Evolutionary conservation across 2,113 vertebrate genomes (phyloP).

Genomic region (Indicator maculatus): DNA sequence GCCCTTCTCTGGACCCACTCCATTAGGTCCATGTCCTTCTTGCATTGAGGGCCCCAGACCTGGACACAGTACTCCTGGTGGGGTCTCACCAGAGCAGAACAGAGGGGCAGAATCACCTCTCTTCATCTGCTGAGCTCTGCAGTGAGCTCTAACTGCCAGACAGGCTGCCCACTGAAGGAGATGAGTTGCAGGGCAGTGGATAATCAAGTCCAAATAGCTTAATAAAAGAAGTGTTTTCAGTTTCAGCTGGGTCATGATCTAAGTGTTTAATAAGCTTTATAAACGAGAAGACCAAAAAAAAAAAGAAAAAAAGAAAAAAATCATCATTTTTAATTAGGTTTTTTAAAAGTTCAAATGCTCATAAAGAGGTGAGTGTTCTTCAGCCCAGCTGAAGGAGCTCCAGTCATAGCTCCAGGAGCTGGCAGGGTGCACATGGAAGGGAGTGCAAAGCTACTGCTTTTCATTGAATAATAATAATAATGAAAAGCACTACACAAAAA

Average conservation of each 20-base stretch:
- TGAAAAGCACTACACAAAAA: no score
- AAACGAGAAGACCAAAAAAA: neutral
- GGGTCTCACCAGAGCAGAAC: no score
- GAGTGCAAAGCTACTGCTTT: neutral
- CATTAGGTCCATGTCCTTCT: no score
- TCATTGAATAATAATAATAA: neutral
- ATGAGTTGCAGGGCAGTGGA: neutral
- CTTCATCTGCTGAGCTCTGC: neutral
- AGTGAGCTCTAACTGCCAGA: neutral
- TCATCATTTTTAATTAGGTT: slow-evolving; percentile 7
- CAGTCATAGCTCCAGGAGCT: neutral
- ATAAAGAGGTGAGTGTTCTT: neutral
- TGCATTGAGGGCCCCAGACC: no score
- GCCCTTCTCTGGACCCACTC: no score
- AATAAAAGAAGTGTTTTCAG: neutral
- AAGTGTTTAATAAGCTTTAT: slow-evolving; percentile 25
- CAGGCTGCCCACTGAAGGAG: slow-evolving; percentile 2
- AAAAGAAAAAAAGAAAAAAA: neutral
- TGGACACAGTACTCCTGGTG: no score
- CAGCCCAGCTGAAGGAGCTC: neutral
- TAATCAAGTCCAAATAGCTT: neutral
- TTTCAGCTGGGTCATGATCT: slow-evolving; percentile 9
- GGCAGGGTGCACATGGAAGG: neutral
- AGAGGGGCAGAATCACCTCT: no score
- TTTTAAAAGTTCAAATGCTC: neutral